These are phyloP conservation scores for Drosophila borealis DNA, from an alignment of 2,888 invertebrate species.

Conservation along the genomic window DNA sequence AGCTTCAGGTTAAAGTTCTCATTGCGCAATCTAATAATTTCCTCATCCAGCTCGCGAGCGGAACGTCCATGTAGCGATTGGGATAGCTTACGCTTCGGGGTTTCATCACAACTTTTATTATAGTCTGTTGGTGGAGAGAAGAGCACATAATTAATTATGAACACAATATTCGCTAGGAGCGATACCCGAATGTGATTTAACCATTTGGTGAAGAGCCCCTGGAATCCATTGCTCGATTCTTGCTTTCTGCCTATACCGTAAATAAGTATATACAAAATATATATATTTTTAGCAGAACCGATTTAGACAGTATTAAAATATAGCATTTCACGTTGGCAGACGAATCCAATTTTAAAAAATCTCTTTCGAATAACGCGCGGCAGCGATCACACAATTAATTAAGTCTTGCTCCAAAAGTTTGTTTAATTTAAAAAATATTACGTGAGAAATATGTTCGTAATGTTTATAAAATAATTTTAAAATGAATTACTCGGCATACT, in stretches of 20 bases:
- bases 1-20: slow-evolving; percentile 12
- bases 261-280: slow-evolving; percentile 2
- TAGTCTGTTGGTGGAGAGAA: background rate
- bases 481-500: background rate
- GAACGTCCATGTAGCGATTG: background rate
- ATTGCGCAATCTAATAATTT: background rate
- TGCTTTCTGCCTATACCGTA: background rate
- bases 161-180: background rate
- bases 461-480: slow-evolving; percentile 1
- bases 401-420: slow-evolving; percentile 9
- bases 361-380: background rate
- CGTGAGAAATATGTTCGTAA: slow-evolving; percentile 2
- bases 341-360: slow-evolving; percentile 9
- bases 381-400: background rate
- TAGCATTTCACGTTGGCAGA: slow-evolving; percentile 2
- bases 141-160: too few species aligned
- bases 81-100: background rate
- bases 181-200: background rate
- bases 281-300: background rate
- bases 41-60: background rate
- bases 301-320: slow-evolving; percentile 1
- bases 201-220: background rate
- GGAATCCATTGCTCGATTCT: background rate
- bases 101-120: background rate
- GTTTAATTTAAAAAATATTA: slow-evolving; percentile 8